Conservation (phyloP, 35 echinoderm and acorn worm genomes). For the Ptychodera flava region DNA sequence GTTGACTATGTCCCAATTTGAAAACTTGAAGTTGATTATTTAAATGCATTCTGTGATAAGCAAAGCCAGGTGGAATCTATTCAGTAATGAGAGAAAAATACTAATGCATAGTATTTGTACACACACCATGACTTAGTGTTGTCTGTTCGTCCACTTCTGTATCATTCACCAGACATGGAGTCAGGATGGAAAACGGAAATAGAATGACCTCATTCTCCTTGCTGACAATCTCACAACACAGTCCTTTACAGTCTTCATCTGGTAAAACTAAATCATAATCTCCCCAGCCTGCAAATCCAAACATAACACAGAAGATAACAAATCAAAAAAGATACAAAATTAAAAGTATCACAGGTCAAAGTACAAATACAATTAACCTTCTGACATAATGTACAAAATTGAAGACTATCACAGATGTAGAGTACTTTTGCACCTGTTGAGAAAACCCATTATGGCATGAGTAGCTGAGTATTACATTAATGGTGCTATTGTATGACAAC, state of each 20-base stretch:
- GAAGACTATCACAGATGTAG: not conserved
- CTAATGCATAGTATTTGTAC: too few relatives aligned
- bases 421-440: not conserved
- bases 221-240: not conserved
- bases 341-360: too few relatives aligned
- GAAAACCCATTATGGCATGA: not conserved
- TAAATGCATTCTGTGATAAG: too few relatives aligned
- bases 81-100: too few relatives aligned
- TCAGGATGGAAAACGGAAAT: not conserved
- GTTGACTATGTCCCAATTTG: too few relatives aligned
- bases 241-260: not conserved
- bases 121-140: not conserved
- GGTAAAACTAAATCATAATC: not conserved
- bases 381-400: not conserved
- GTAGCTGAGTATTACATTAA: not conserved
- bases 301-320: too few relatives aligned
- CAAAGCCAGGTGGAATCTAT: too few relatives aligned
- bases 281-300: not conserved
- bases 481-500: too few relatives aligned
- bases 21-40: too few relatives aligned
- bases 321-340: too few relatives aligned
- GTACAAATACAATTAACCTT: not conserved
- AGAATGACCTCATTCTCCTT: not conserved
- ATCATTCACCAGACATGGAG: not conserved
- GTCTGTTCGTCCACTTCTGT: not conserved